Percentiles rank a stretch among this genome's conserved stretches.
phyloP scores from a whole-genome alignment of 1,140 invertebrate species.

The Ceratosolen fusciceps region DNA sequence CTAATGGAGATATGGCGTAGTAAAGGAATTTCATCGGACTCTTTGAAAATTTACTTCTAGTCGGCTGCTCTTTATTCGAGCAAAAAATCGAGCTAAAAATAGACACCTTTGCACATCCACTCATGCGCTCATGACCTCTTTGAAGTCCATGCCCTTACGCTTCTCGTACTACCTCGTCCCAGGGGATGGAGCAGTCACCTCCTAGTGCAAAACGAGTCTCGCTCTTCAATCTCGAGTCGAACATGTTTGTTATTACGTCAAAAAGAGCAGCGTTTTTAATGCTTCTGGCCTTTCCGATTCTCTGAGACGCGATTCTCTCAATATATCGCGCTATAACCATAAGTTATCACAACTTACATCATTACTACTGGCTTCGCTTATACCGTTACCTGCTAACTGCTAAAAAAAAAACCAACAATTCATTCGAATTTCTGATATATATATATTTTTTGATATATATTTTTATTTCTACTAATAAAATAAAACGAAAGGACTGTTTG shows the following conservation, averaged over 20 bases:
- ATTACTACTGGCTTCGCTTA: too few relatives aligned
- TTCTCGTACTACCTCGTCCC: not conserved
- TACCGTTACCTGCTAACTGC: too few relatives aligned
- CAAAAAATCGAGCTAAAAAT: conserved; percentile 70
- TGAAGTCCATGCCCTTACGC: conserved; percentile 26
- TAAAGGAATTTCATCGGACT: conserved; percentile 28
- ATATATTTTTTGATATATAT: too few relatives aligned
- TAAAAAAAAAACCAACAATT: too few relatives aligned
- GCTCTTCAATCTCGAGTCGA: not conserved
- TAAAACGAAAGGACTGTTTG: too few relatives aligned
- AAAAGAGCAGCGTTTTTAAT: not conserved
- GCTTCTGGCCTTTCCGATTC: not conserved
- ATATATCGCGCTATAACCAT: not conserved
- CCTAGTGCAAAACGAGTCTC: not conserved
- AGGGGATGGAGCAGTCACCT: not conserved
- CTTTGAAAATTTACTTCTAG: conserved; percentile 19
- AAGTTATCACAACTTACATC: not conserved
- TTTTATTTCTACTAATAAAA: too few relatives aligned
- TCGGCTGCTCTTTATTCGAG: conserved; percentile 63
- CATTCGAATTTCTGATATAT: too few relatives aligned
- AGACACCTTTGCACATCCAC: conserved; percentile 62
- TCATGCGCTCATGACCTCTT: conserved; percentile 37
- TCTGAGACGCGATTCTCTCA: too few relatives aligned
- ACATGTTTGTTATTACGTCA: not conserved
- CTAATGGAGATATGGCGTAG: not conserved